Evolutionary conservation across 2,797 vertebrate species (phyloP), one percentile per base, ranked within the genome.

Genomic region (Diplodus puntazzo): DNA sequence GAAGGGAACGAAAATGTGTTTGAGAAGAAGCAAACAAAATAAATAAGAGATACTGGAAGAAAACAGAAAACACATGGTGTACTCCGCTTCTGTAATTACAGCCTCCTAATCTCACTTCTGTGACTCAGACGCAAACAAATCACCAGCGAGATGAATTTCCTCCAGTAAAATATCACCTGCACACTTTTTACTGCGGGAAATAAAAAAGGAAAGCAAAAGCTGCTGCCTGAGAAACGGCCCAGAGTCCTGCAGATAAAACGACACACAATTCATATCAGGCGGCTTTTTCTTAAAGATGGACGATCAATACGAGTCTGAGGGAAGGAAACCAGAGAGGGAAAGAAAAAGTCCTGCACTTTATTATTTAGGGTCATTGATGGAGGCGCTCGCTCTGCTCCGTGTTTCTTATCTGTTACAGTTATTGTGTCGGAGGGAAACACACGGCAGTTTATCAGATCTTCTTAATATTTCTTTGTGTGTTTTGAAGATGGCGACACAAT

Each of bases 221-320:
- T 49, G 59, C 17, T 62, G 30, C 73, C 27, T 49, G 59, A 77
- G 30, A 71, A 84, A 70, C 13, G 17, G 45, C 13, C 21, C 3
- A 45, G 45, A 21, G 53, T 52, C 34, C 27, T 27, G 18, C 69
- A 63, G 69, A 87, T 59, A 65, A 70, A 77, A 34, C 34, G 67
- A 82, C 42, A 4, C 17, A 3, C 5, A 43, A 39, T 63, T 77
- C 52, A 63, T 61, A 72, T 53, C 49, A 43, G 54, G 46, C 48
- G 20, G 61, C 57, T 72, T 71, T 69, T 69, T 43, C 18, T 61
- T 46, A 64, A 43, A 21, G 16, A 5, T 1, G 3, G 70, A 18
- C 39, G 52, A 68, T 75, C 69, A 54, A 30, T 30, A 50, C 11
- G 25, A 21, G 48, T 21, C 21, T 20, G 68, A 62, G 1, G 45